Base-by-base conservation (phyloP, 2,797 vertebrate genomes). In the Hypotaenidia philippensis region DNA sequence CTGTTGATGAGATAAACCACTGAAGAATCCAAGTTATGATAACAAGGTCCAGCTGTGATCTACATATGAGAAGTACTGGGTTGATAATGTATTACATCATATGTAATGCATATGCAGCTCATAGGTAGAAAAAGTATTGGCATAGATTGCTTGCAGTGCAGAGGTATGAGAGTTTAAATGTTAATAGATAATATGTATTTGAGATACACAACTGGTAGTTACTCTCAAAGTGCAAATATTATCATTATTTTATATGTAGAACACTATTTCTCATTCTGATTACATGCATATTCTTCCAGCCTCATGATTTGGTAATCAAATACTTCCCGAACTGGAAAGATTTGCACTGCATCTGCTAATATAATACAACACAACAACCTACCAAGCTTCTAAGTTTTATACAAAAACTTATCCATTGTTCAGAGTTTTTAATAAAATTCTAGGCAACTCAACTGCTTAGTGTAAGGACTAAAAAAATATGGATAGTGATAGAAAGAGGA, bases 371-470 rank as follows among this genome's bases (percentile, higher is more conserved):
- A 44, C 41, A 44, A 19, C 41, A 88, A 82, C 36, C 57, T 94
- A 77, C 63, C 1, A 10, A 86, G 86, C 64, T 72, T 86, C 45
- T 77, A 90, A 83, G n/a, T 80, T 87, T 81, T 88, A 69, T 72
- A 68, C 44, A 94, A 95, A 92, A 57, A 91, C 78, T 86, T 79
- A 94, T 93, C 50, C 44, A 96, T 96, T 95, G 96, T 95, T 96
- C 94, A 96, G 55, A 71, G 20, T 14, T 93, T 93, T 94, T 75
- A 95, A 93, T 87, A 93, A 94, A 92, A 91, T 93, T 89, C 91
- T 92, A 92, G 69, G 63, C 76, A 95, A 89, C 87, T 76, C 45
- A 92, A 93, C 45, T 75, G 70, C 81, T 80, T 93, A 93, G 66
- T 47, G 45, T 49, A 94, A 94, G 89, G 60, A 63, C 13, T 77